A percentile compares a stretch with the other conserved stretches of the same genome.
Evolutionary conservation across 37 sponge, comb jelly and placozoan genomes (phyloP).

Genomic region (Ephydatia muelleri): DNA sequence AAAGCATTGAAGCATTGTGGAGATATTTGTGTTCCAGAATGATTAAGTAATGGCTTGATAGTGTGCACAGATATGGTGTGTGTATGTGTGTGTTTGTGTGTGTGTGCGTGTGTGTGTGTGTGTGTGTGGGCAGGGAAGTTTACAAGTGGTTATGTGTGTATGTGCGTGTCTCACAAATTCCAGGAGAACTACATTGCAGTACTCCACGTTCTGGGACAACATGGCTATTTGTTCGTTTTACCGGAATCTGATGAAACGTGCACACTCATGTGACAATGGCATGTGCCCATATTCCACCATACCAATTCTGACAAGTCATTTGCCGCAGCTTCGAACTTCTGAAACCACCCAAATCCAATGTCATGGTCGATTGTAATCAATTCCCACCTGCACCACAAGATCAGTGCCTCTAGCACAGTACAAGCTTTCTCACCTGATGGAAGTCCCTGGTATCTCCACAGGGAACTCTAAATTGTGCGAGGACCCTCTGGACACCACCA

Average conservation of each 20-base stretch:
- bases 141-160: no score
- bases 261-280: no score
- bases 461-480: constrained; percentile 8
- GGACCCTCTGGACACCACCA: constrained; percentile 46
- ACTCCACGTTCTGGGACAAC: constrained; percentile 61
- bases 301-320: constrained; percentile 38
- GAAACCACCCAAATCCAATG: constrained; percentile 71
- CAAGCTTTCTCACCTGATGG: not conserved
- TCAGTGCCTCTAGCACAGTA: no score
- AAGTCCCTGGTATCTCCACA: constrained; percentile 7
- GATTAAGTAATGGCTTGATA: no score
- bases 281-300: not conserved
- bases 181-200: constrained; percentile 47
- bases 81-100: no score
- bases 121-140: no score
- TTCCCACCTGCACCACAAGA: constrained; percentile 55
- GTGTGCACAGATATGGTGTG: no score
- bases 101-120: no score
- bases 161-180: constrained; percentile 65
- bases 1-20: no score
- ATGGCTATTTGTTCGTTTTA: constrained; percentile 48
- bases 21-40: no score
- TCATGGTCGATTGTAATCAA: constrained; percentile 66
- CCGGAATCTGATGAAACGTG: constrained; percentile 23
- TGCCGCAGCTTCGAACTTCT: constrained; percentile 23